These are phyloP conservation scores for Etheostoma cragini DNA, from an alignment of 2,113 vertebrate genomes.

Conservation along the genomic window DNA sequence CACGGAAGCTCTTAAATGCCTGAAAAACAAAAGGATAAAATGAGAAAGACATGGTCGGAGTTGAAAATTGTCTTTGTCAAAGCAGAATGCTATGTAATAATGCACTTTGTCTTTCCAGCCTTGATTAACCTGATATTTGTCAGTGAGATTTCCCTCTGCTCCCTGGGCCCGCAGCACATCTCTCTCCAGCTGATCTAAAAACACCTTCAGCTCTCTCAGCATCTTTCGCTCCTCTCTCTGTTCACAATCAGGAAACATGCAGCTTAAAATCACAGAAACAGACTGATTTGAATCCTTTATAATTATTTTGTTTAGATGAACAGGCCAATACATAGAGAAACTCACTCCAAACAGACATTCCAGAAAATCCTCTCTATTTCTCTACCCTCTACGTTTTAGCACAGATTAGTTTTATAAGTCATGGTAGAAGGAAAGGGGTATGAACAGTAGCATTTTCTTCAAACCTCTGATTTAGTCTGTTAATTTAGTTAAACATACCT, in stretches of 20 bases:
- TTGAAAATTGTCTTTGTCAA: neutral
- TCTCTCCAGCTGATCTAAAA: constrained; percentile 96
- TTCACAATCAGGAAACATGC: constrained; percentile 39
- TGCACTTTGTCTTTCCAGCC: neutral
- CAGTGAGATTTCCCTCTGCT: constrained; percentile 89
- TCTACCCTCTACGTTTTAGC: neutral
- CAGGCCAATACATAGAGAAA: constrained; percentile 10
- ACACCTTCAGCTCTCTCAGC: constrained; percentile 92
- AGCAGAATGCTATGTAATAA: neutral
- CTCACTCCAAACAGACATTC: constrained; percentile 20
- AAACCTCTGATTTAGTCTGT: constrained; percentile 29
- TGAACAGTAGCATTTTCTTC: neutral
- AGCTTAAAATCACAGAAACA: constrained; percentile 15
- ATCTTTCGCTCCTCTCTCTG: constrained; percentile 92
- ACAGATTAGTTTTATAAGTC: constrained; percentile 28
- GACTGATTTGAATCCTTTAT: neutral
- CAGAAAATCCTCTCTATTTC: constrained; percentile 4
- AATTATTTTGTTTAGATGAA: neutral
- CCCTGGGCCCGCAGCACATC: constrained; percentile 91
- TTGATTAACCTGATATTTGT: constrained; percentile 92
- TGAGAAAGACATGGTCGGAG: neutral
- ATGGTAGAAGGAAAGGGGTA: constrained; percentile 8
- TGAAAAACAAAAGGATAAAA: constrained; percentile 60
- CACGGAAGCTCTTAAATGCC: constrained; percentile 93
- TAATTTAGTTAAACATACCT: constrained; percentile 82